These are phyloP conservation scores for Ophioninae sp. DNA, from an alignment of 2,888 invertebrate species.

Conservation along the genomic window DNA sequence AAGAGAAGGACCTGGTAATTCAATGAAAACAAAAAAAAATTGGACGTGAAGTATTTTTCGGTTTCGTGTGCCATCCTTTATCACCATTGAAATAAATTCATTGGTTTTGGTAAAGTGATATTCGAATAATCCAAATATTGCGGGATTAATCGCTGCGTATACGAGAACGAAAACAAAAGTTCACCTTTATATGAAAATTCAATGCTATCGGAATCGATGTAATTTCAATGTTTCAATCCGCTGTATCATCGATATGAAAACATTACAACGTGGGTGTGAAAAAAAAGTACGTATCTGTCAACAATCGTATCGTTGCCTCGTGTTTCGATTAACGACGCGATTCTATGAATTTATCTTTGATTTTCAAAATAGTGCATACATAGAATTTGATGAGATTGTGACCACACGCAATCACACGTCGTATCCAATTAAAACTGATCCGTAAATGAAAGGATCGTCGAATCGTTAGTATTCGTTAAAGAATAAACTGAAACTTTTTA, in stretches of 20 bases:
- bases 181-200: neutral
- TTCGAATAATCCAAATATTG: neutral
- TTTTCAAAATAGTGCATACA: neutral
- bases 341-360: neutral
- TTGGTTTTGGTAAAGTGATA: neutral
- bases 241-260: neutral
- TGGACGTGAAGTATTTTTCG: neutral
- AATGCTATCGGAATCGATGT: neutral
- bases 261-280: neutral
- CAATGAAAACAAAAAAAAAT: neutral
- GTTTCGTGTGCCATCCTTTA: neutral
- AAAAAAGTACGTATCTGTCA: neutral
- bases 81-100: neutral
- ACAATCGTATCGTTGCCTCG: neutral
- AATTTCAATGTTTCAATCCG: neutral
- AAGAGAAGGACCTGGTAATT: neutral
- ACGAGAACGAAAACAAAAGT: neutral
- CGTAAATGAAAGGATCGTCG: neutral
- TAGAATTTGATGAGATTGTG: neutral
- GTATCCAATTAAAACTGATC: constrained; percentile 7
- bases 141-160: neutral
- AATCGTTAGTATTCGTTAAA: neutral
- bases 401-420: neutral
- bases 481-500: too few relatives aligned
- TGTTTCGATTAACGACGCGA: neutral